Evolutionary conservation across 2,797 vertebrate genomes (phyloP), one percentile per base, ranked within the genome.

Genomic region (Anabas testudineus): DNA sequence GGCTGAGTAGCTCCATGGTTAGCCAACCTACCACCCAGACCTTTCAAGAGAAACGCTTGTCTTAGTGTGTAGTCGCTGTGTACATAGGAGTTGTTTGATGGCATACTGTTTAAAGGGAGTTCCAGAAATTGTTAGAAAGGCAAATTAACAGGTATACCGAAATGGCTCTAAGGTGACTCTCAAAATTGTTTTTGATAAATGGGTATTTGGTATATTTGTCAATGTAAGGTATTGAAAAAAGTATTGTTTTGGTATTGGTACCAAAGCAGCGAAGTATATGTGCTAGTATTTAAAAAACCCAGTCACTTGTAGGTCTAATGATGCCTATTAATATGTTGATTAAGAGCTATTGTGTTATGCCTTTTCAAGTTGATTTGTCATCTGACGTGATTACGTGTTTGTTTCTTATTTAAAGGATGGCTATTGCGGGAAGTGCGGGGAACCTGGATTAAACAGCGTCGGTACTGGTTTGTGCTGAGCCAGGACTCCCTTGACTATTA

Each of bases 401-500:
- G 30, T 64, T 42, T 85, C 41, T 71, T 59, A 3, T 66, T 59
- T 48, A 36, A 63, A 99, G 98, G 98, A 39, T 99, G 97, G 97
- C 92, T 99, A 82, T 92, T 97, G 76, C 91, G 95, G 12, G 97
- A 98, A 85, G 95, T 96, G 64, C 93, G 91, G 22, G 91, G 94
- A 15, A 95, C 95, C 65, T 99, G 97, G 97, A 93, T 97, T 61
- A 95, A 95, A 57, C 95, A 97, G 26, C 95, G 96, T n/a, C 94
- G 95, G 34, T 96, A 96, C 90, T 99, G 98, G 98, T 99, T 99
- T 1, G 95, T 97, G 70, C 93, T 99, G 82, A 97, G 94, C 0
- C 91, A 94, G 2, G 97, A 99, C 81, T 98, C 98, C 30, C 92
- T 99, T 16, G 98, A 99, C 88, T 97, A 97, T 91, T 97, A 97